These are phyloP conservation scores for Mycteria americana DNA, from an alignment of 2,797 vertebrate genomes.

Conservation along the genomic window DNA sequence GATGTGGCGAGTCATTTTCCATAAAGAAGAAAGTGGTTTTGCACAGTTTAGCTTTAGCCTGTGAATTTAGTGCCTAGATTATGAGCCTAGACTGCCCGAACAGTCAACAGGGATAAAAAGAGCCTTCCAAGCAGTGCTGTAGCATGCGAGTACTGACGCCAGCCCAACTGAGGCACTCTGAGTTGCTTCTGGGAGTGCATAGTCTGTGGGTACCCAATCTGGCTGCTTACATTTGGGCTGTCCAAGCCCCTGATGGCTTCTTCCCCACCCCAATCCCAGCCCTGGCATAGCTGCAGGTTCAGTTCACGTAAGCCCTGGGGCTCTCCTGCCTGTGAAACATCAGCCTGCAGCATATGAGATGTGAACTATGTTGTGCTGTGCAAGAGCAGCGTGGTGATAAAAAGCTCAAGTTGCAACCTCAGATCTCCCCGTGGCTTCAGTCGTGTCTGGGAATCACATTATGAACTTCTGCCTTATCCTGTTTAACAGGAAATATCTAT, in stretches of 20 bases:
- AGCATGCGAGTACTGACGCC: fast-evolving
- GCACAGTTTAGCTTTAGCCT: neutral
- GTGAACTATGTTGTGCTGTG: neutral
- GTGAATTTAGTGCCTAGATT: neutral
- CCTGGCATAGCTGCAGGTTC: neutral
- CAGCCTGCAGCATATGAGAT: neutral
- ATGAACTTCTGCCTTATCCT: neutral
- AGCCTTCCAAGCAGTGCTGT: neutral
- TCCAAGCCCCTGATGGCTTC: neutral
- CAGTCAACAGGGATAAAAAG: neutral
- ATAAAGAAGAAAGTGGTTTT: neutral
- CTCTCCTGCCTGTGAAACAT: neutral
- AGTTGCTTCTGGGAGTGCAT: neutral
- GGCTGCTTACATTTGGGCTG: neutral
- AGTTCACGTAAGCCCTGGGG: neutral
- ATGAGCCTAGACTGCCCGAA: neutral
- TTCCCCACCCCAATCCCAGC: neutral
- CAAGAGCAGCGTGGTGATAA: neutral
- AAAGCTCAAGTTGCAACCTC: neutral
- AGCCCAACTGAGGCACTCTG: neutral
- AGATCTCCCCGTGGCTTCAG: neutral
- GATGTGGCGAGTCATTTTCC: neutral
- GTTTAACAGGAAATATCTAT: constrained; percentile 4
- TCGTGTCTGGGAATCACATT: neutral
- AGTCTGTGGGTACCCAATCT: neutral